Conservation (phyloP, 2,113 vertebrate species). For the Lethenteron reissneri region DNA sequence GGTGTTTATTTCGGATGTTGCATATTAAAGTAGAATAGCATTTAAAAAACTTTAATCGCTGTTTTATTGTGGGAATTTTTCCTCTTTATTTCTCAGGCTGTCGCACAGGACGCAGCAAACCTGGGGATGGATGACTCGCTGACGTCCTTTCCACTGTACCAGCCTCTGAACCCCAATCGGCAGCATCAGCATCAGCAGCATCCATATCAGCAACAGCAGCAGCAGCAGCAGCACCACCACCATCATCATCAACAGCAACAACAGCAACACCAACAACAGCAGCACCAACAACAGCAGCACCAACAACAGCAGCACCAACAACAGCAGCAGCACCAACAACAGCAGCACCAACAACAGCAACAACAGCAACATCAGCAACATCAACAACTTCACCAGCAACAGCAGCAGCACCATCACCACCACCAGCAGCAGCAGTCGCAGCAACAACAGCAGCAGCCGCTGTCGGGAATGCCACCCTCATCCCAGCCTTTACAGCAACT, state of each 20-base stretch:
- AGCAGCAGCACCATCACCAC: background rate
- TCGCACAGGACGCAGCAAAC: background rate
- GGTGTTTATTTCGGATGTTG: too few species aligned
- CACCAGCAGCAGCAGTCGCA: background rate
- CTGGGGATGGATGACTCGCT: background rate
- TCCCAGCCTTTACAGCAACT: conserved; percentile 2
- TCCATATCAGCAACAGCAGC: background rate
- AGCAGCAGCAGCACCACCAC: background rate
- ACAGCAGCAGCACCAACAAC: background rate
- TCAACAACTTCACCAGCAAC: background rate
- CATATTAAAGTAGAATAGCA: background rate
- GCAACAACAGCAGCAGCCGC: conserved; percentile 4
- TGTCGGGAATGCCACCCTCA: background rate
- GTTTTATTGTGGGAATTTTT: background rate
- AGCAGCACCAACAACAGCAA: background rate
- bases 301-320: background rate
- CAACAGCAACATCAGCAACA: background rate
- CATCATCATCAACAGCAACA: conserved; percentile 1
- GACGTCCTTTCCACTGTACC: background rate
- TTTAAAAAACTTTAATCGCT: background rate
- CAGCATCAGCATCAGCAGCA: conserved; percentile 5
- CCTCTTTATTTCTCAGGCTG: background rate
- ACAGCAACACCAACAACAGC: background rate
- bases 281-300: background rate
- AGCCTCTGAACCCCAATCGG: background rate